Base-by-base conservation (phyloP, 2,797 vertebrate species). In the Chaunax sp. region DNA sequence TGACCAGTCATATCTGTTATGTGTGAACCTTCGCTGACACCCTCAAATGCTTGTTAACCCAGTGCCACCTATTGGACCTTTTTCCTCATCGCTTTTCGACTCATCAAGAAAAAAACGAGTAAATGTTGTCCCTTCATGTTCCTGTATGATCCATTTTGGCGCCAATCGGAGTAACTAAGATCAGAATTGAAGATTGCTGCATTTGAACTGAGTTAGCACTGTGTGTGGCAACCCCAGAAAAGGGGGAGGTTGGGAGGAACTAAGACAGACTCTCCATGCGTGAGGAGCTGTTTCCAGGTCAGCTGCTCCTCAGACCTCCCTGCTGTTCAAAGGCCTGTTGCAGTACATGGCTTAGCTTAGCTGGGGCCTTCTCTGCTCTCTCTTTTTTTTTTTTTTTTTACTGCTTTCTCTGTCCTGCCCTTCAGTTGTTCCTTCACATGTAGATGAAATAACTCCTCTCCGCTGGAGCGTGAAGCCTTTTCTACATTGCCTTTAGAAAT, bases 281-380 rank as follows among this genome's bases (percentile, higher is more conserved):
- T 78, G 83, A 75, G 75, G 53, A 59, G 70, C 80, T 85, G 76
- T 92, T 91, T 92, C 86, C 89, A 89, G 91, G 89, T 90, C 91
- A 91, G 78, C 89, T 89, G 66, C 71, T 90, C 46, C 61, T 87
- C 83, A 81, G 77, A 72, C 82, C 64, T 83, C 78, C 75, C 60
- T 73, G 79, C 78, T 73, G 60, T 84, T 77, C 69, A 63, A 55
- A 78, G 70, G 47, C 80, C 55, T 60, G 51, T 58, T 69, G 33
- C 53, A 69, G 54, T 25, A 46, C 58, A 67, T 38, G 44, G 53
- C 72, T 64, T 70, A 66, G 13, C 62, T 69, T 18, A 61, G 54
- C 64, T 62, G 33, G 2, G 37, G 16, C 65, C 46, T 28, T 45
- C 40, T 60, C 64, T 25, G 15, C 55, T 44, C 22, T n/a, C 6